Conservation (phyloP, 2,113 vertebrate genomes). For the Megaceryle maxima region DNA sequence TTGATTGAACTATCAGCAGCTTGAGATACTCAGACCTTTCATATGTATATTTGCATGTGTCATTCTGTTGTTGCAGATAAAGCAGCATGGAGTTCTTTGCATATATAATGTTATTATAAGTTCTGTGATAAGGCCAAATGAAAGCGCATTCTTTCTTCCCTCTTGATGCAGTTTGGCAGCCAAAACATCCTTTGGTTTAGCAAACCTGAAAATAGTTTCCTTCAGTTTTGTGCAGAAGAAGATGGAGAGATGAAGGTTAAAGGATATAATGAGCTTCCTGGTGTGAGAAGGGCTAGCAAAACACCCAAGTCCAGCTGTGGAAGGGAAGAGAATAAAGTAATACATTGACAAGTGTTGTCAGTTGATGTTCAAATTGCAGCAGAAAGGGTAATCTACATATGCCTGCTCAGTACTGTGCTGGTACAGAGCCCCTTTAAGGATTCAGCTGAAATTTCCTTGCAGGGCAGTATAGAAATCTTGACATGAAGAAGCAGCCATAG, state of each 20-base stretch:
- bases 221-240: background rate
- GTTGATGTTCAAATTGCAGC: background rate
- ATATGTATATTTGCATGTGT: constrained; percentile 12
- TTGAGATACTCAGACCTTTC: constrained; percentile 15
- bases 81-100: constrained; percentile 8
- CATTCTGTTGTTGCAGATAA: constrained; percentile 29
- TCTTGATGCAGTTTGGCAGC: constrained; percentile 28
- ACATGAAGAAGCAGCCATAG: background rate
- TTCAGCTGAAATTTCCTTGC: background rate
- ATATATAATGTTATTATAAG: background rate
- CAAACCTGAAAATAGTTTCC: background rate
- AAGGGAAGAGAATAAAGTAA: background rate
- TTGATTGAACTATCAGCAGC: background rate
- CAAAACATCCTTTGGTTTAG: constrained; percentile 1
- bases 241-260: background rate
- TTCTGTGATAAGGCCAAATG: constrained; percentile 26
- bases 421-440: background rate
- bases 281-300: background rate
- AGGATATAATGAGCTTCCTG: background rate
- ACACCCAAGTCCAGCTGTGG: background rate
- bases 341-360: accelerated
- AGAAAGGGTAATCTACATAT: background rate
- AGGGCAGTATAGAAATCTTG: background rate
- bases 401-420: background rate
- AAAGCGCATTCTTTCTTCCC: background rate